Evolutionary conservation across 1,140 invertebrate genomes (phyloP).

Genomic region (Lordiphosa clarofinis): DNA sequence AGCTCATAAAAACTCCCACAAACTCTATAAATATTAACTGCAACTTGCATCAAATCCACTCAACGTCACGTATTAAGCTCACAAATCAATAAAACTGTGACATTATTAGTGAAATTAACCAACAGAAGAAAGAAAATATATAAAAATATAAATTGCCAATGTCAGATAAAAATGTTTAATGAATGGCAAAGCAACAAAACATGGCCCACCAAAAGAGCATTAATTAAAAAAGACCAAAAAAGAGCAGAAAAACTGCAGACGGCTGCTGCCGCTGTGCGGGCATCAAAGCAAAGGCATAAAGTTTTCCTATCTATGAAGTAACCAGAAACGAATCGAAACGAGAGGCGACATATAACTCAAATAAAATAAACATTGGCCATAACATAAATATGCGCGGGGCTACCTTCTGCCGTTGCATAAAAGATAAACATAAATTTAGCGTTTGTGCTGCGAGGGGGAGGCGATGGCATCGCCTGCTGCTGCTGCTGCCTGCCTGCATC

Average conservation of each 20-base stretch:
- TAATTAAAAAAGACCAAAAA: constrained; percentile 46
- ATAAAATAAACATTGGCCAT: constrained; percentile 71
- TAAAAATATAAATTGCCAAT: constrained; percentile 70
- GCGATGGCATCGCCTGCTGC: constrained; percentile 13
- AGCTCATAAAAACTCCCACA: constrained; percentile 15
- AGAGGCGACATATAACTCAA: constrained; percentile 67
- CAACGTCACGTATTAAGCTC: constrained; percentile 46
- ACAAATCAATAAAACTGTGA: constrained; percentile 68
- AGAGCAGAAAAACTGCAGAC: constrained; percentile 16
- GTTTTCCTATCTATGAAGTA: constrained; percentile 38
- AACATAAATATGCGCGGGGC: constrained; percentile 66
- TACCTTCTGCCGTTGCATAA: constrained; percentile 38
- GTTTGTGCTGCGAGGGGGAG: constrained; percentile 27
- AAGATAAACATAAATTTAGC: constrained; percentile 68
- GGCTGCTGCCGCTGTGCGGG: constrained; percentile 25
- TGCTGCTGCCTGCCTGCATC: constrained; percentile 32
- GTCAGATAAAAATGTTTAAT: constrained; percentile 57
- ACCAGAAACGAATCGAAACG: constrained; percentile 15
- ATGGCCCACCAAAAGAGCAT: constrained; percentile 47
- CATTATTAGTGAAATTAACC: constrained; percentile 59
- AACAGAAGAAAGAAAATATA: constrained; percentile 17
- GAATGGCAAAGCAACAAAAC: constrained; percentile 37
- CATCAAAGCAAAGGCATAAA: constrained; percentile 42
- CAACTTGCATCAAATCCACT: constrained; percentile 32
- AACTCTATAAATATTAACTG: constrained; percentile 39